A percentile compares a stretch with the other conserved stretches of the same genome.
phyloP scores from a whole-genome alignment of 2,113 vertebrate genomes.

The Ictidomys tridecemlineatus region DNA sequence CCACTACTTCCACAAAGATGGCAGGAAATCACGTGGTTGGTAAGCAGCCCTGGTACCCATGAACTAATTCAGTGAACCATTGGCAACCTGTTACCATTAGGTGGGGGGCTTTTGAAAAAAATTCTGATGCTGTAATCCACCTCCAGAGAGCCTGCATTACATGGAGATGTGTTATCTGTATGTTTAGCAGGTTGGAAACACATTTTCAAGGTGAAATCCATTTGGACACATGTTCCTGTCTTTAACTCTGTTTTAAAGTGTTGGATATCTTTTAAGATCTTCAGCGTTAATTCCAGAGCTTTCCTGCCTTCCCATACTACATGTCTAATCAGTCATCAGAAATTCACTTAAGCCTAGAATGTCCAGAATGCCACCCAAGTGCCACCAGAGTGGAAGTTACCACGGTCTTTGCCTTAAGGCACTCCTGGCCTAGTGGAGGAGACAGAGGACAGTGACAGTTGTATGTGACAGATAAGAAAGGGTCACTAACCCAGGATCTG shows the following conservation, averaged over 20 bases:
- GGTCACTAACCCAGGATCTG: not conserved
- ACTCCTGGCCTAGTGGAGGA: not conserved
- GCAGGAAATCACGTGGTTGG: not conserved
- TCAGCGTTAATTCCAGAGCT: not conserved
- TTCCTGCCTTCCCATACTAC: not conserved
- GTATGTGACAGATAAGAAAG: not conserved
- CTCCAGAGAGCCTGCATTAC: not conserved
- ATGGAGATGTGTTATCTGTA: rapidly evolving
- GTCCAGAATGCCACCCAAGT: not conserved
- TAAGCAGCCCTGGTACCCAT: not conserved
- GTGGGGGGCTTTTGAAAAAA: not conserved
- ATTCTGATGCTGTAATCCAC: not conserved
- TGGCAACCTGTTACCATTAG: not conserved
- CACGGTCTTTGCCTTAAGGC: not conserved
- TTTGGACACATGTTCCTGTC: too few relatives aligned
- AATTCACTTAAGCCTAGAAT: not conserved
- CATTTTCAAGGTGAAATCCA: too few relatives aligned
- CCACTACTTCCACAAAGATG: not conserved
- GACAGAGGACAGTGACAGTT: not conserved
- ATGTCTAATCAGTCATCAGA: not conserved
- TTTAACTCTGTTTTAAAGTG: not conserved
- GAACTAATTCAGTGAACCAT: not conserved
- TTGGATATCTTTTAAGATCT: not conserved
- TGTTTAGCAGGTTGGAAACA: not conserved
- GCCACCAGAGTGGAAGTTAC: not conserved